Conservation (phyloP, 2,797 vertebrate species). For the Carapus acus region DNA sequence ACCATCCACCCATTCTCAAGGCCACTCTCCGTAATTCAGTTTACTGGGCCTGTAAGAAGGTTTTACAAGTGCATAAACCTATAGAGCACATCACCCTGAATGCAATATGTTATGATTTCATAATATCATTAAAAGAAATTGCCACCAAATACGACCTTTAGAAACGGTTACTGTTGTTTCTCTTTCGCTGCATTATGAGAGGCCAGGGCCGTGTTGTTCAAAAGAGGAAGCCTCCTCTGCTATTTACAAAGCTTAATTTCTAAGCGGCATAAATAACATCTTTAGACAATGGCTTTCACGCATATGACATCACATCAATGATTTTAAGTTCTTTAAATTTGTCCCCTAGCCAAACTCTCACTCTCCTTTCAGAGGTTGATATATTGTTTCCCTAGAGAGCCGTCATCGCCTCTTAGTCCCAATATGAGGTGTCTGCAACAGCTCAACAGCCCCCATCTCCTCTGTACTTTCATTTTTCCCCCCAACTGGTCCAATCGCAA, state of each 20-base stretch:
- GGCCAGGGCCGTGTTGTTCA: conserved; percentile 15
- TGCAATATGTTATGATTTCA: conserved; percentile 41
- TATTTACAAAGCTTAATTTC: conserved; percentile 25
- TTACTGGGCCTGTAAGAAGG: background rate
- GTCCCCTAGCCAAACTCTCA: conserved; percentile 65
- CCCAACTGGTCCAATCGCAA: conserved; percentile 56
- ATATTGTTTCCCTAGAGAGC: conserved; percentile 70
- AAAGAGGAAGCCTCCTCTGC: conserved; percentile 23
- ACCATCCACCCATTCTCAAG: conserved; percentile 2
- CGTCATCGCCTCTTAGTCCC: conserved; percentile 64
- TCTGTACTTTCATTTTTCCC: conserved; percentile 67
- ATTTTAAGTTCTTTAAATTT: conserved; percentile 68
- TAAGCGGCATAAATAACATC: conserved; percentile 55
- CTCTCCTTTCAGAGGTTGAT: conserved; percentile 65
- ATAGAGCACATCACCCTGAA: conserved; percentile 21
- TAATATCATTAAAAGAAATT: conserved; percentile 54
- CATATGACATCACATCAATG: conserved; percentile 69
- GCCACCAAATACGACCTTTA: conserved; percentile 47
- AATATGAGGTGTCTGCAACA: conserved; percentile 56
- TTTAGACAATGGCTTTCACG: conserved; percentile 62
- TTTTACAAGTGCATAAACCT: conserved; percentile 28
- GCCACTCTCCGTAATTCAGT: background rate
- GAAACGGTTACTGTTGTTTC: conserved; percentile 2
- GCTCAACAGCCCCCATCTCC: conserved; percentile 29
- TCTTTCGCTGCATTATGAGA: conserved; percentile 29